These are phyloP conservation scores for Aphyosemion australe DNA, from an alignment of 2,113 vertebrate species.

Conservation along the genomic window DNA sequence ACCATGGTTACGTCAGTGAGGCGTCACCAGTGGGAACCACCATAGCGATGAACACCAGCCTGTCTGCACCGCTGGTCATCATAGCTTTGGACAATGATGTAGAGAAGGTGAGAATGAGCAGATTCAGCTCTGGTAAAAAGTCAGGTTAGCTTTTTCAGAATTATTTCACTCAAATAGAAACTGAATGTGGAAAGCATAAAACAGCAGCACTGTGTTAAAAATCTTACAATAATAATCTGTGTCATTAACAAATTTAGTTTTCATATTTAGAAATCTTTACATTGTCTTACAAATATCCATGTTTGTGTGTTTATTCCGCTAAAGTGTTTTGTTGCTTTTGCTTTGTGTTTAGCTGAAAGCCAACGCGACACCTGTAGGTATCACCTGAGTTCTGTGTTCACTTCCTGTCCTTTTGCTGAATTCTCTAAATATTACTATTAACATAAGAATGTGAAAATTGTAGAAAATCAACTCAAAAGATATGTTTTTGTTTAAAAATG, in stretches of 20 bases:
- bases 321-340: background rate
- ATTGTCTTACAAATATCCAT: background rate
- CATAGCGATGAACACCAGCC: constrained; percentile 79
- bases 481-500: no score
- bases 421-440: no score
- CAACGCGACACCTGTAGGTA: constrained; percentile 86
- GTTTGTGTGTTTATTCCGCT: background rate
- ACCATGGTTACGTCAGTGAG: constrained; percentile 93
- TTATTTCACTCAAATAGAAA: no score
- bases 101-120: constrained; percentile 84
- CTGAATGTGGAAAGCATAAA: no score
- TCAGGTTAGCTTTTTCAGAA: no score
- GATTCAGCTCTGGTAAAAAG: background rate
- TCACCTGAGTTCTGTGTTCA: constrained; percentile 32
- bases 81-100: constrained; percentile 93
- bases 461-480: no score
- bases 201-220: background rate
- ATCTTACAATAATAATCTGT: background rate
- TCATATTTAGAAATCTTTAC: no score
- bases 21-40: constrained; percentile 92
- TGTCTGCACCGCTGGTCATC: constrained; percentile 85
- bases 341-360: constrained; percentile 75
- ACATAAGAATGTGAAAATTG: no score
- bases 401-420: background rate
- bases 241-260: no score